Evolutionary conservation across 2,113 vertebrate species (phyloP).

Genomic region (Thamnaconus septentrionalis): DNA sequence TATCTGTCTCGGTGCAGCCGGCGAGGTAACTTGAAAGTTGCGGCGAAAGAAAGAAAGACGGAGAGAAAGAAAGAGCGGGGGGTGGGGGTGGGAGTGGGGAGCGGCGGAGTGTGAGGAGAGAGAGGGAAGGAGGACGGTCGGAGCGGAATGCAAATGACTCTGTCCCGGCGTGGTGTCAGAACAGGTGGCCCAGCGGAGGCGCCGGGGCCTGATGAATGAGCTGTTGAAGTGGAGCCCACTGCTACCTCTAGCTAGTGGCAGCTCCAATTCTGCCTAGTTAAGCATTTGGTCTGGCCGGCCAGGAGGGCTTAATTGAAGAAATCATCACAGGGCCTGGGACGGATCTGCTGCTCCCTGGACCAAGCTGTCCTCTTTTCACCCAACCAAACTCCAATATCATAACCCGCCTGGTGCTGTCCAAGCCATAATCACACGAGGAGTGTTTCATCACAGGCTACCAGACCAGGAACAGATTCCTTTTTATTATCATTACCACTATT

Average conservation of each 20-base stretch:
- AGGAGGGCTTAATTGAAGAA: conserved; percentile 71
- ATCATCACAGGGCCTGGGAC: conserved; percentile 69
- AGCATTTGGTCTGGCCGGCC: conserved; percentile 69
- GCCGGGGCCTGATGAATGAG: conserved; percentile 73
- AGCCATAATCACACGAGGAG: conserved; percentile 43
- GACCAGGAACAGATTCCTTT: conserved; percentile 27
- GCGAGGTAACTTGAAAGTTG: conserved; percentile 70
- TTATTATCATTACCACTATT: conserved; percentile 6
- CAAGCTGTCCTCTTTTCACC: conserved; percentile 45
- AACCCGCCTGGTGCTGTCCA: conserved; percentile 46
- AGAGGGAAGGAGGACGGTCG: conserved; percentile 39
- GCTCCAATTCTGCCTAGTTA: conserved; percentile 75
- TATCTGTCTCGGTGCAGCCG: conserved; percentile 62
- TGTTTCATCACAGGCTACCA: conserved; percentile 42
- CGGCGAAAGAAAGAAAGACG: conserved; percentile 41
- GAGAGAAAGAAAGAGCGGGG: conserved; percentile 9
- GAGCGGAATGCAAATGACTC: conserved; percentile 70
- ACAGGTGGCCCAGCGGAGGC: conserved; percentile 71
- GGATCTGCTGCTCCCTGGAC: conserved; percentile 60
- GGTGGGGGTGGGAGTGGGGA: conserved; percentile 16
- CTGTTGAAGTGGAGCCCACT: conserved; percentile 74
- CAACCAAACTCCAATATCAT: conserved; percentile 58
- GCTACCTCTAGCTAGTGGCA: conserved; percentile 70
- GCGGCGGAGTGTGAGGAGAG: conserved; percentile 26
- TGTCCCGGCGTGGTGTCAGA: conserved; percentile 66